phyloP scores from a whole-genome alignment of 1,140 invertebrate species.

The Drosophila tropicalis region DNA sequence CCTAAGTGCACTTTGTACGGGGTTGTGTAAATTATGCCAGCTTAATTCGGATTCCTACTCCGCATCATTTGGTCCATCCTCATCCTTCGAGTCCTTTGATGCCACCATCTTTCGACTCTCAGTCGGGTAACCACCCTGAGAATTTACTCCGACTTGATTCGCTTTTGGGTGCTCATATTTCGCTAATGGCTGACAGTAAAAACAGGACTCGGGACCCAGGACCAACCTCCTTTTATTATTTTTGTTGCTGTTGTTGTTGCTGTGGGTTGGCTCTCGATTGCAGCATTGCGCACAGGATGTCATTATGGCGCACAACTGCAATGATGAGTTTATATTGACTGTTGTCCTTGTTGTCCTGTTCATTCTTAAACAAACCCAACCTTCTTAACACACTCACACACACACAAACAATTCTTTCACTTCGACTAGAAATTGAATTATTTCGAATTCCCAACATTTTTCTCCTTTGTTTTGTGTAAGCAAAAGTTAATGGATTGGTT shows the following conservation, averaged over 20 bases:
- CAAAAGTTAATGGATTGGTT: constrained; percentile 59
- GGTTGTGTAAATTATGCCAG: constrained; percentile 80
- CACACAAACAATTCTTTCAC: constrained; percentile 9
- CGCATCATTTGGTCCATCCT: neutral
- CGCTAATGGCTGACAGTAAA: constrained; percentile 74
- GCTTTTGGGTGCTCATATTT: constrained; percentile 71
- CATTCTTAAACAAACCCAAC: neutral
- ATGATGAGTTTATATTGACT: constrained; percentile 72
- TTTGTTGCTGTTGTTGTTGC: constrained; percentile 7
- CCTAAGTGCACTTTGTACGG: constrained; percentile 75
- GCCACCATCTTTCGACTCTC: constrained; percentile 51
- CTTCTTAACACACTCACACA: too few relatives aligned
- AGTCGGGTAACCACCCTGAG: constrained; percentile 65
- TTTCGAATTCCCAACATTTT: constrained; percentile 57
- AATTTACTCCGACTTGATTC: constrained; percentile 34
- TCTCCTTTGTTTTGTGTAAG: constrained; percentile 42
- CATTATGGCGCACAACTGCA: constrained; percentile 77
- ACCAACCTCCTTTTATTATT: constrained; percentile 16
- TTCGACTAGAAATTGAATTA: constrained; percentile 65
- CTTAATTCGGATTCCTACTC: constrained; percentile 63
- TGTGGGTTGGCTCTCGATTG: constrained; percentile 29
- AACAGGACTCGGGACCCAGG: constrained; percentile 29
- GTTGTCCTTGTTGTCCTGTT: constrained; percentile 34
- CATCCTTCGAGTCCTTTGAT: neutral
- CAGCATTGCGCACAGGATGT: constrained; percentile 69